Percentiles rank a stretch among this genome's conserved stretches.
These are phyloP conservation scores for Proteles cristata DNA, from an alignment of 2,113 vertebrate genomes.

Conservation along the genomic window DNA sequence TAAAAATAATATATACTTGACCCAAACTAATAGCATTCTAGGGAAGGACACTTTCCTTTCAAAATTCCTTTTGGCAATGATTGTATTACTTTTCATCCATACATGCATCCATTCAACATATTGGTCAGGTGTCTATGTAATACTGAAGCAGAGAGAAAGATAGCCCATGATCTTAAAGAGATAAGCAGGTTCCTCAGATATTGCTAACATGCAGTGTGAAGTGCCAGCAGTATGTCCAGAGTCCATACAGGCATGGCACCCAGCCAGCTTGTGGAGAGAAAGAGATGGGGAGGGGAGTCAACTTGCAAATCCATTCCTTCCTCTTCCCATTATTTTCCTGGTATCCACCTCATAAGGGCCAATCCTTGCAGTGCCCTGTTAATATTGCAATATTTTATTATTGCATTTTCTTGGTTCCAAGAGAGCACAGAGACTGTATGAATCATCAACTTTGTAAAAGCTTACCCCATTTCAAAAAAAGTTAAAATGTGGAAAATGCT, in stretches of 20 bases:
- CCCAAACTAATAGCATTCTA: background rate
- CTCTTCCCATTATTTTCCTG: background rate
- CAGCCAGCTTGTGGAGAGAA: background rate
- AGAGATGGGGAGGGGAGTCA: background rate
- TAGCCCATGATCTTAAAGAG: background rate
- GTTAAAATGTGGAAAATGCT: background rate
- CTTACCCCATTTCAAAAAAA: background rate
- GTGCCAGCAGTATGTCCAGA: background rate
- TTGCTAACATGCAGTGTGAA: fast-evolving
- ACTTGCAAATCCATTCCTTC: background rate
- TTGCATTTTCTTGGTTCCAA: background rate
- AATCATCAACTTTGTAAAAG: background rate
- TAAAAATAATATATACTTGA: background rate
- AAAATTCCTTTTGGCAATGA: background rate
- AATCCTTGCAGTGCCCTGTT: background rate
- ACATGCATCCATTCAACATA: background rate
- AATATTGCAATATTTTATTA: background rate
- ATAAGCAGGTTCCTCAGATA: background rate
- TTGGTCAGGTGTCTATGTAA: background rate
- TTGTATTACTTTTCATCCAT: background rate
- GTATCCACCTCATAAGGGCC: background rate
- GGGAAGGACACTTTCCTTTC: background rate
- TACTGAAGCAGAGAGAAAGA: background rate
- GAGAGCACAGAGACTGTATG: background rate
- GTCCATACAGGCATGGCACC: fast-evolving